Conservation (phyloP, 64 coral and sea anemone genomes). For the Porites lutea region DNA sequence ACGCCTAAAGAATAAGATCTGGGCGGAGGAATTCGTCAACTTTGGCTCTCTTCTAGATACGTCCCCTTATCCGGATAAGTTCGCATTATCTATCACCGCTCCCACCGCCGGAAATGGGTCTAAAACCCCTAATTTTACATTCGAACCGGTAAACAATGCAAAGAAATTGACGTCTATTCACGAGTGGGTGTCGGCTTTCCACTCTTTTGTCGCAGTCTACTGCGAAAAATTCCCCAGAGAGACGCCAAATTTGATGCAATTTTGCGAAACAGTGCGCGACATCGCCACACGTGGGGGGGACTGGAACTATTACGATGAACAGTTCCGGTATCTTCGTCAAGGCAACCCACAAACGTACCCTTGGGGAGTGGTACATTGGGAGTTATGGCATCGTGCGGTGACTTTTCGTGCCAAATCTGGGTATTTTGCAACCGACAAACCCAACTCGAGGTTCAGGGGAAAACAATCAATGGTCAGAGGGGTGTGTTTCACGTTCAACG, state of each 20-base stretch:
- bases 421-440: no score
- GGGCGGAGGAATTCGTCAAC: constrained; percentile 24
- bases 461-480: no score
- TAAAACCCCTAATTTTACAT: constrained; percentile 11
- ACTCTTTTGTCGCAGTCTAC: constrained; percentile 58
- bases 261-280: constrained; percentile 36
- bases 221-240: constrained; percentile 28
- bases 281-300: no score
- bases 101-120: neutral
- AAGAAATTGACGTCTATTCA: constrained; percentile 28
- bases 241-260: constrained; percentile 49
- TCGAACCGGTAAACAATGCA: constrained; percentile 16
- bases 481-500: no score
- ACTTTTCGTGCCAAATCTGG: no score
- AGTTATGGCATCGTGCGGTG: no score
- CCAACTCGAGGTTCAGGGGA: no score
- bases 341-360: no score
- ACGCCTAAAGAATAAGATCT: no score
- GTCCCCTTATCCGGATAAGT: neutral
- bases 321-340: no score
- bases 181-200: constrained; percentile 43
- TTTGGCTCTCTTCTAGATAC: constrained; percentile 10
- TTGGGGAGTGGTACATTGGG: no score
- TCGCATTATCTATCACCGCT: neutral
- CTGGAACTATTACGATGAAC: no score